Evolutionary conservation across 2,797 vertebrate genomes (phyloP).

Genomic region (Liparis tanakae): DNA sequence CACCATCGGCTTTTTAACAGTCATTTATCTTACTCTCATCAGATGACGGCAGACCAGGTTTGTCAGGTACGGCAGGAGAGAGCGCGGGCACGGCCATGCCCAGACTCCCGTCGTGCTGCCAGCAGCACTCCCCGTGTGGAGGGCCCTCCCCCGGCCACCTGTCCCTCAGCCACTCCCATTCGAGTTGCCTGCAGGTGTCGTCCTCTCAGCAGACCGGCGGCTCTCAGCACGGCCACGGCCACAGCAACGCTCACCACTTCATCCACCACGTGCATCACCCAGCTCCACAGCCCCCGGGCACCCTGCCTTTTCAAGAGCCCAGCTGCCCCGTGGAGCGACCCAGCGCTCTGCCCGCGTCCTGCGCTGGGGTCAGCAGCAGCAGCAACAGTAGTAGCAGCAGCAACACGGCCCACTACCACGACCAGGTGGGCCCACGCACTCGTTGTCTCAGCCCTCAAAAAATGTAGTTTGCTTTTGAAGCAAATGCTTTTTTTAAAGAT

Average conservation of each 20-base stretch:
- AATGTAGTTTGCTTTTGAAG: background rate
- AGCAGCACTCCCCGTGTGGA: conserved; percentile 96
- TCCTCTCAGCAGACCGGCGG: conserved; percentile 78
- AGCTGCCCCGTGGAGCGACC: conserved; percentile 92
- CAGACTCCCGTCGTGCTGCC: conserved; percentile 96
- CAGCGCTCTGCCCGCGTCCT: conserved; percentile 88
- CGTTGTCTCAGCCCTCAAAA: background rate
- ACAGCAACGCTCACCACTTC: conserved; percentile 90
- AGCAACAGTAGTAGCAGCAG: conserved; percentile 70
- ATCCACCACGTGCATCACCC: conserved; percentile 92
- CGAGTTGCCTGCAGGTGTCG: conserved; percentile 91
- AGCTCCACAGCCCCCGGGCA: conserved; percentile 87
- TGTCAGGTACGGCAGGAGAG: conserved; percentile 84
- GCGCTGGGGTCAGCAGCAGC: conserved; percentile 85
- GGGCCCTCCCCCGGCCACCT: conserved; percentile 91
- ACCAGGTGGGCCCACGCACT: conserved; percentile 88
- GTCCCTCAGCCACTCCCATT: conserved; percentile 88
- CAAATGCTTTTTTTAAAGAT: background rate
- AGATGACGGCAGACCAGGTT: conserved; percentile 90
- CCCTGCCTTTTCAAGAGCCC: conserved; percentile 89
- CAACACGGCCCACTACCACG: conserved; percentile 86
- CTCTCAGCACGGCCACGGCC: conserved; percentile 84
- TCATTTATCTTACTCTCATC: conserved; percentile 11
- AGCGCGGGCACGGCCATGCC: conserved; percentile 91
- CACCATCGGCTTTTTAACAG: background rate